Evolutionary conservation across 1,140 invertebrate genomes (phyloP).

Genomic region (Panagrolaimus sp.): DNA sequence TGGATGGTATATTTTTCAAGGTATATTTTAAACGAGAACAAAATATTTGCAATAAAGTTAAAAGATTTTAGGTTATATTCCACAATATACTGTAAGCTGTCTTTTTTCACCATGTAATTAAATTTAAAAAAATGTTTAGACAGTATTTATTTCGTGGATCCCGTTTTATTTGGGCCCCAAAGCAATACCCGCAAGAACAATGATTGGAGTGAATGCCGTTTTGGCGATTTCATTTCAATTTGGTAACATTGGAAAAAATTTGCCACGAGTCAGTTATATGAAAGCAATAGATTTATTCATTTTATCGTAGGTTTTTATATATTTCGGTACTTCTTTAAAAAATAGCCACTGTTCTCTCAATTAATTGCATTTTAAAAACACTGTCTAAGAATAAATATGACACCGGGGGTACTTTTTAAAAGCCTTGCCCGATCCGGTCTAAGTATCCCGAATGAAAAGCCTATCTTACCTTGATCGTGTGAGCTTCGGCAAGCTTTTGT

Average conservation of each 20-base stretch:
- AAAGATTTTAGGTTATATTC: slow-evolving; percentile 38
- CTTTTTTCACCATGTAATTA: too few species aligned
- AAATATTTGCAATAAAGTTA: not conserved
- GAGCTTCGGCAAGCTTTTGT: too few species aligned
- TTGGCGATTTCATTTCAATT: slow-evolving; percentile 58
- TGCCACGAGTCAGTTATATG: slow-evolving; percentile 52
- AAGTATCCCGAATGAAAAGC: too few species aligned
- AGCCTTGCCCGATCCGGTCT: too few species aligned
- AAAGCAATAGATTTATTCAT: slow-evolving; percentile 43
- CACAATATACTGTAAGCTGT: slow-evolving; percentile 52
- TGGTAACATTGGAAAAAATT: slow-evolving; percentile 55
- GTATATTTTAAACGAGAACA: slow-evolving; percentile 17
- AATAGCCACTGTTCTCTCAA: too few species aligned
- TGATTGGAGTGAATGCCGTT: slow-evolving; percentile 56
- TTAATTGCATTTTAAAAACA: too few species aligned
- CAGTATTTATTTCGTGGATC: slow-evolving; percentile 58
- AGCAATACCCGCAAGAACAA: slow-evolving; percentile 56
- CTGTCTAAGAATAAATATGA: too few species aligned
- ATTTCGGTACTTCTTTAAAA: slow-evolving; percentile 31
- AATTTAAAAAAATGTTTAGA: too few species aligned
- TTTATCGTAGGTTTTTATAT: not conserved
- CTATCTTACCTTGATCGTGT: too few species aligned
- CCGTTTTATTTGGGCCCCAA: slow-evolving; percentile 56
- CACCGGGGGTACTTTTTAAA: too few species aligned
- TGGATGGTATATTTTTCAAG: slow-evolving; percentile 57